Conservation (phyloP, 2,113 vertebrate genomes). For the Misgurnus anguillicaudatus region DNA sequence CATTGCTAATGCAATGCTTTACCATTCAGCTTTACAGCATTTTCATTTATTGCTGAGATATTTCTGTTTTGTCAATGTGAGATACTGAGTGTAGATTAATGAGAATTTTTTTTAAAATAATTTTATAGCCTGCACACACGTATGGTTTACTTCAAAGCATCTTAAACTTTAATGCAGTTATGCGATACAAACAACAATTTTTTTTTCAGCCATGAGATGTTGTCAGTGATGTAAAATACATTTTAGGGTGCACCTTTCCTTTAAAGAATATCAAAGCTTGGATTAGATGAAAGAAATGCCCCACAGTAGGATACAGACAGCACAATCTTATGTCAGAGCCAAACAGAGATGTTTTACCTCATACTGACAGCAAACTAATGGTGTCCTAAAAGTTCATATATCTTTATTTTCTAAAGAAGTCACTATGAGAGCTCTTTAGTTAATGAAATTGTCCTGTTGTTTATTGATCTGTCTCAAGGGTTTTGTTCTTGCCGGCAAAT, state of each 20-base stretch:
- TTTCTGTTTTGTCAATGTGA: no score
- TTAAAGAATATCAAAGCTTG: conserved; percentile 29
- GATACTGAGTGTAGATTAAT: no score
- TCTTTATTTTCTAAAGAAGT: conserved; percentile 58
- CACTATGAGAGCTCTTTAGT: conserved; percentile 63
- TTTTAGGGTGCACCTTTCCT: conserved; percentile 24
- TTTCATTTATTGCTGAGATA: no score
- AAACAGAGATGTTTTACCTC: conserved; percentile 63
- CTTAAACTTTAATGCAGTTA: conserved; percentile 10
- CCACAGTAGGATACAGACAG: conserved; percentile 55
- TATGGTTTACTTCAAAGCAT: conserved; percentile 3
- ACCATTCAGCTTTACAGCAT: no score
- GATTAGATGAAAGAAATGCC: conserved; percentile 43
- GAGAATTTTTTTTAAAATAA: background rate
- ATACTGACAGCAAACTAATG: background rate
- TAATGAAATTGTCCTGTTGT: conserved; percentile 70
- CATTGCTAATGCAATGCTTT: no score
- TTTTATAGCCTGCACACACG: background rate
- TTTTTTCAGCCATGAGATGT: conserved; percentile 26
- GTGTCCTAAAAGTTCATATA: conserved; percentile 63
- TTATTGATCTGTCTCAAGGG: conserved; percentile 68
- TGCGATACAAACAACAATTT: conserved; percentile 12
- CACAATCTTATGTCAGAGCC: conserved; percentile 66
- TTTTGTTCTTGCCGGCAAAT: conserved; percentile 66
- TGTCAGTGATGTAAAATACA: conserved; percentile 29